Evolutionary conservation across 2,797 vertebrate species (phyloP).

Genomic region (Melopsittacus undulatus): DNA sequence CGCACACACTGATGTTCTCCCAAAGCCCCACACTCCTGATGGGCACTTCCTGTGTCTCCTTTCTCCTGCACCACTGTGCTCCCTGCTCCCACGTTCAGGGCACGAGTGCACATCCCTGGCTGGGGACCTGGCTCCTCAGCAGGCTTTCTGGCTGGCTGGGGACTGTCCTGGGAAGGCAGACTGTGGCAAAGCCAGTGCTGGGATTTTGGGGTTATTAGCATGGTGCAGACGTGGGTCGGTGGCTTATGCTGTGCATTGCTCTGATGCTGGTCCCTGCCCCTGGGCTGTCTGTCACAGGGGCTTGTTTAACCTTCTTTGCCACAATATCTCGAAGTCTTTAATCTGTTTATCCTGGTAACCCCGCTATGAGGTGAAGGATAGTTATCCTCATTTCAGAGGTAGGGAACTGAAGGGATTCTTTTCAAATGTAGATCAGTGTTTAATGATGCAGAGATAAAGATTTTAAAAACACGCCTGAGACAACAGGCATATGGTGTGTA

Average conservation of each 20-base stretch:
- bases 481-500: not conserved
- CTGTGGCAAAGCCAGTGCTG: not conserved
- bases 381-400: constrained; percentile 57
- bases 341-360: constrained; percentile 62
- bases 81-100: not conserved
- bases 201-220: constrained; percentile 41
- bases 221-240: constrained; percentile 18
- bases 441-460: constrained; percentile 69
- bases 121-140: not conserved
- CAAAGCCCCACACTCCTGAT: not conserved
- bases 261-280: constrained; percentile 54
- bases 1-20: not conserved
- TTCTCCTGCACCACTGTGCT: rapidly evolving
- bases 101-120: rapidly evolving
- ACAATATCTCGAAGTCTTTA: constrained; percentile 56
- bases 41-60: not conserved
- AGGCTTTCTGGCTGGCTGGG: not conserved
- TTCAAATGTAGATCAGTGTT: constrained; percentile 65
- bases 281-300: constrained; percentile 53
- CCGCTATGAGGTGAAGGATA: constrained; percentile 42
- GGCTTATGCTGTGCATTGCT: not conserved
- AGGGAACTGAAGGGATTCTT: constrained; percentile 56
- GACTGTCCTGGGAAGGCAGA: constrained; percentile 5
- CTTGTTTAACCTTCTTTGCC: constrained; percentile 53
- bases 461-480: constrained; percentile 44